Evolutionary conservation across 2,113 vertebrate genomes (phyloP).

Genomic region (Lampris incognitus): DNA sequence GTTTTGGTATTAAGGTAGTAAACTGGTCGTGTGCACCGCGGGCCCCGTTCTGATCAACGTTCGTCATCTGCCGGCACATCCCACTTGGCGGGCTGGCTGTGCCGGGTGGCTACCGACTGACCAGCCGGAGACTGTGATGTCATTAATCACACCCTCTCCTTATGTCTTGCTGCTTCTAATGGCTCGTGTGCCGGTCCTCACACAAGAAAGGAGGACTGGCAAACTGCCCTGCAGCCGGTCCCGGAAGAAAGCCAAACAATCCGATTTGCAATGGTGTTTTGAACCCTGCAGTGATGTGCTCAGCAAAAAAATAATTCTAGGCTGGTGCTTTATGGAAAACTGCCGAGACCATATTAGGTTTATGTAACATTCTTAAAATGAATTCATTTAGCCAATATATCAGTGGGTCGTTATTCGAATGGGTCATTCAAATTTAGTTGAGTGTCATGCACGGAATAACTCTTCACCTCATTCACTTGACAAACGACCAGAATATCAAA

Average conservation of each 20-base stretch:
- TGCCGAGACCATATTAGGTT: background rate
- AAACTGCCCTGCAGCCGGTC: too few relatives aligned
- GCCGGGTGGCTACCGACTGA: conserved; percentile 39
- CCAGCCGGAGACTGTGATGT: background rate
- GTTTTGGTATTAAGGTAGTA: too few relatives aligned
- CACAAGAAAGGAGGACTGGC: too few relatives aligned
- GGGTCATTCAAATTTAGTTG: background rate
- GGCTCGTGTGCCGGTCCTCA: conserved; percentile 6
- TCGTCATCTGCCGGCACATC: conserved; percentile 4
- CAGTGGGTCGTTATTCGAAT: background rate
- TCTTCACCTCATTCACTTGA: background rate
- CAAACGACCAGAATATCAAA: too few relatives aligned
- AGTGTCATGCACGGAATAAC: background rate
- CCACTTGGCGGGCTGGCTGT: conserved; percentile 14
- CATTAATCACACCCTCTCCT: conserved; percentile 39
- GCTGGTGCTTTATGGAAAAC: too few relatives aligned
- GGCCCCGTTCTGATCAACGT: conserved; percentile 23
- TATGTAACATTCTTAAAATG: background rate
- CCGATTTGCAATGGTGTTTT: too few relatives aligned
- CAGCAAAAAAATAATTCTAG: too few relatives aligned
- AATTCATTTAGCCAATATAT: background rate
- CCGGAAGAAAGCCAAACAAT: too few relatives aligned
- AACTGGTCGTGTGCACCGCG: conserved; percentile 18
- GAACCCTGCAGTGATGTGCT: too few relatives aligned
- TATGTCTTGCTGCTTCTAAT: background rate